These are phyloP conservation scores for Erythrolamprus reginae DNA, from an alignment of 2,113 vertebrate genomes.

Conservation along the genomic window DNA sequence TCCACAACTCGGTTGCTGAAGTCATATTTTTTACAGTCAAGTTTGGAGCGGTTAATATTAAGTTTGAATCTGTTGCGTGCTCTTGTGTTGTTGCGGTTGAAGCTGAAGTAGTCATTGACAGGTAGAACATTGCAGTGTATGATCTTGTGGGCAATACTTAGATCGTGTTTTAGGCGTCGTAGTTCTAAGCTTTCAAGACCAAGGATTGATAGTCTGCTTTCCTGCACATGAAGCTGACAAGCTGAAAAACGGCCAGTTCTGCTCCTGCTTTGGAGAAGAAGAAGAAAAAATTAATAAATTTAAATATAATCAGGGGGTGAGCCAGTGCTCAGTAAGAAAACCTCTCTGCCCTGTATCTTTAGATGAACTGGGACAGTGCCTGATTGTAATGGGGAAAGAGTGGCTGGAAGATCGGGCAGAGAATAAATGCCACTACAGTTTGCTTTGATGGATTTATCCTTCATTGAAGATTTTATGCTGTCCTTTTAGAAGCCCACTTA, in stretches of 20 bases:
- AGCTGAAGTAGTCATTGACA: no score
- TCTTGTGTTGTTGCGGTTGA: no score
- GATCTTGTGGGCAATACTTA: no score
- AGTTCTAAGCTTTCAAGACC: no score
- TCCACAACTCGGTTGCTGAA: no score
- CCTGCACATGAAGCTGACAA: neutral
- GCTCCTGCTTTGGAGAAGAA: neutral
- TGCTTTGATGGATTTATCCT: slow-evolving; percentile 25
- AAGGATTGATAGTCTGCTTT: no score
- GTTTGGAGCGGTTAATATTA: no score
- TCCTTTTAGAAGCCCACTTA: slow-evolving; percentile 13
- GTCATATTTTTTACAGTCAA: no score
- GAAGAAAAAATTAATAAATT: neutral
- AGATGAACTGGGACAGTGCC: neutral
- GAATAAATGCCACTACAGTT: neutral
- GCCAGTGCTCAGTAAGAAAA: neutral
- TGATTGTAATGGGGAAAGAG: neutral
- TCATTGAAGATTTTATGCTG: slow-evolving; percentile 9
- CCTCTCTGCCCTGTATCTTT: neutral
- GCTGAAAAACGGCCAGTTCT: neutral
- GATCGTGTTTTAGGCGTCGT: no score
- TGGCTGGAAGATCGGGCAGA: neutral
- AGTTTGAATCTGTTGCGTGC: no score
- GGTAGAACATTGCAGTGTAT: no score
- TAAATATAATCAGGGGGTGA: neutral